phyloP scores from a whole-genome alignment of 2,888 invertebrate genomes.

The Endomychus coccineus region DNA sequence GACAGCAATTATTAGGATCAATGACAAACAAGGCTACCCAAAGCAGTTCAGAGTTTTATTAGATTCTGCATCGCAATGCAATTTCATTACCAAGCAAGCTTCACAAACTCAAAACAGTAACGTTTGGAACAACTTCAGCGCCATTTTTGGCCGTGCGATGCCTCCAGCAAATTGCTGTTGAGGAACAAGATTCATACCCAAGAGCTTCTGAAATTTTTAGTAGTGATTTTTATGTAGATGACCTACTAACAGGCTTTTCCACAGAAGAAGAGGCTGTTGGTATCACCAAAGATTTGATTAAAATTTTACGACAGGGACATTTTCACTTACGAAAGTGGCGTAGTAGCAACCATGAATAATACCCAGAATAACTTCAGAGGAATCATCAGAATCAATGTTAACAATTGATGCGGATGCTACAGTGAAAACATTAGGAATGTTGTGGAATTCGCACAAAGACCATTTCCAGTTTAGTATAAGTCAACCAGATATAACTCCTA shows the following conservation, averaged over 20 bases:
- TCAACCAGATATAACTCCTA: neutral
- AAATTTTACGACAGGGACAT: neutral
- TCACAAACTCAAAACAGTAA: too few relatives aligned
- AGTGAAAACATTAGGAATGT: neutral
- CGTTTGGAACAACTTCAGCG: too few relatives aligned
- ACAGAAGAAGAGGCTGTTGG: neutral
- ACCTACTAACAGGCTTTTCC: neutral
- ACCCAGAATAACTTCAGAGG: neutral
- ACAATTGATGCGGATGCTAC: too few relatives aligned
- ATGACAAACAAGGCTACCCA: neutral
- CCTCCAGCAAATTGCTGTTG: neutral
- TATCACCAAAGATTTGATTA: neutral
- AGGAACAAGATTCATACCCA: neutral
- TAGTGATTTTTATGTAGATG: neutral
- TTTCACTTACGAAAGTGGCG: neutral
- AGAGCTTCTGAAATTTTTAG: neutral
- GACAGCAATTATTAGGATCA: constrained; percentile 1
- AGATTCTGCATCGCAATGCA: constrained; percentile 5
- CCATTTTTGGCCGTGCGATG: too few relatives aligned
- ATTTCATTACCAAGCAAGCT: constrained; percentile 1
- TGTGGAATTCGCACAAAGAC: neutral
- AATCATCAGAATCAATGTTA: too few relatives aligned
- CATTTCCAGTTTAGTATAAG: neutral
- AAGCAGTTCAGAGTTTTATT: neutral
- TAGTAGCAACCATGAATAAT: neutral